Percentiles rank a stretch among this genome's conserved stretches.
Evolutionary conservation across 2,888 invertebrate genomes (phyloP).

Genomic region (Opisthograptis luteolata): DNA sequence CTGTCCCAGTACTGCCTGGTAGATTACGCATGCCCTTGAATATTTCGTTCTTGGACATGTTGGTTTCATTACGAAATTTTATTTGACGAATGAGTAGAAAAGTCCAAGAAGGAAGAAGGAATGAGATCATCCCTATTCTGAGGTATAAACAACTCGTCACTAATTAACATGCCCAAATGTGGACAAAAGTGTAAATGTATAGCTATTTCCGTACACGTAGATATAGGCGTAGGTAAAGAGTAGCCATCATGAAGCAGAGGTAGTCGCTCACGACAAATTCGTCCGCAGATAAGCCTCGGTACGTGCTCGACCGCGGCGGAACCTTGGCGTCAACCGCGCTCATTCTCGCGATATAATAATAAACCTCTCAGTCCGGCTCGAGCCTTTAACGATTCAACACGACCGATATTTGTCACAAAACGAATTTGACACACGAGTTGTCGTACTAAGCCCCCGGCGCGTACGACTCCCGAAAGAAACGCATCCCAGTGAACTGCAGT

Average conservation of each 20-base stretch:
- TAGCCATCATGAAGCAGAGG: constrained; percentile 40
- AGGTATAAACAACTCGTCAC: too few relatives aligned
- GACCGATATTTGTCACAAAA: constrained; percentile 61
- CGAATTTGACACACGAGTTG: constrained; percentile 44
- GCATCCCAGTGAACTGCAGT: constrained; percentile 53
- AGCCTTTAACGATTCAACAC: constrained; percentile 78
- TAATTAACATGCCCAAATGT: not conserved
- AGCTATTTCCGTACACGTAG: constrained; percentile 18
- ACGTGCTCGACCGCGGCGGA: constrained; percentile 69
- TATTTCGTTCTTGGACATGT: too few relatives aligned
- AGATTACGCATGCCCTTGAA: too few relatives aligned
- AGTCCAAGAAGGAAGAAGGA: too few relatives aligned
- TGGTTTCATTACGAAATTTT: too few relatives aligned
- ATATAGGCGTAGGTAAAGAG: constrained; percentile 22
- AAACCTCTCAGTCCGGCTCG: constrained; percentile 77
- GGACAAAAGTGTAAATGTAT: constrained; percentile 12
- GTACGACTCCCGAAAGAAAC: constrained; percentile 37
- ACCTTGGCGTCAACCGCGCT: constrained; percentile 77
- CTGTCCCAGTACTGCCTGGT: too few relatives aligned
- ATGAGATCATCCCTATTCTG: too few relatives aligned
- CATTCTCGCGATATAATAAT: constrained; percentile 78
- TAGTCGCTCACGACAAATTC: constrained; percentile 65
- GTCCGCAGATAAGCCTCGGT: constrained; percentile 64
- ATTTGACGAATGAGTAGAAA: too few relatives aligned
- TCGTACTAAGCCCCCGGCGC: constrained; percentile 48